Evolutionary conservation across 1,140 invertebrate species (phyloP).

Genomic region (Aphis craccivora): DNA sequence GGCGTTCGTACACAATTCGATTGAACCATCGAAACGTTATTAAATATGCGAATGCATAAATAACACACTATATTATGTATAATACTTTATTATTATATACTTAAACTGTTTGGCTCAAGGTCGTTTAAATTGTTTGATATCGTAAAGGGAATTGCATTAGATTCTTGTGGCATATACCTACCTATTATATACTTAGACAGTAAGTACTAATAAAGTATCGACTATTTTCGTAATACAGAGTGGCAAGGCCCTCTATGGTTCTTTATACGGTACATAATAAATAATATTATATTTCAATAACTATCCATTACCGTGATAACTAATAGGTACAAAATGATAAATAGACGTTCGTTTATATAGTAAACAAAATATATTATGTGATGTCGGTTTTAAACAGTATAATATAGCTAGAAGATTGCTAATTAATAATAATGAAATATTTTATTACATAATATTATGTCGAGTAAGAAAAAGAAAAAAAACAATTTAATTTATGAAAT

Average conservation of each 20-base stretch:
- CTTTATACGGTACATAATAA: not conserved
- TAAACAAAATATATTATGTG: not conserved
- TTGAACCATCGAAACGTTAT: not conserved
- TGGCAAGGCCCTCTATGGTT: not conserved
- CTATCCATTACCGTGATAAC: not conserved
- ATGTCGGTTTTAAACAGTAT: not conserved
- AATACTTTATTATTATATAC: not conserved
- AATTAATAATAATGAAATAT: not conserved
- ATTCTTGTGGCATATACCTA: not conserved
- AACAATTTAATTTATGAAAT: not conserved
- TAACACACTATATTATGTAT: not conserved
- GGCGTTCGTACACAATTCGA: not conserved
- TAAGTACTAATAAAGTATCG: not conserved
- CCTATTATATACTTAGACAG: not conserved
- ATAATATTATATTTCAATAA: conserved; percentile 5
- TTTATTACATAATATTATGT: not conserved
- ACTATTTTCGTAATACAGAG: not conserved
- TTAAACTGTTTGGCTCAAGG: not conserved
- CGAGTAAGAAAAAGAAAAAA: not conserved
- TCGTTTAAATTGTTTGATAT: not conserved
- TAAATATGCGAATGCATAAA: not conserved
- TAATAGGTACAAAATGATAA: not conserved
- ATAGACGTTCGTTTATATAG: not conserved
- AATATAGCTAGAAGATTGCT: not conserved
- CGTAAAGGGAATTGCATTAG: not conserved